Percentiles rank a stretch among this genome's conserved stretches.
Conservation (phyloP, 2,113 vertebrate species). For the Carassius carassius region DNA sequence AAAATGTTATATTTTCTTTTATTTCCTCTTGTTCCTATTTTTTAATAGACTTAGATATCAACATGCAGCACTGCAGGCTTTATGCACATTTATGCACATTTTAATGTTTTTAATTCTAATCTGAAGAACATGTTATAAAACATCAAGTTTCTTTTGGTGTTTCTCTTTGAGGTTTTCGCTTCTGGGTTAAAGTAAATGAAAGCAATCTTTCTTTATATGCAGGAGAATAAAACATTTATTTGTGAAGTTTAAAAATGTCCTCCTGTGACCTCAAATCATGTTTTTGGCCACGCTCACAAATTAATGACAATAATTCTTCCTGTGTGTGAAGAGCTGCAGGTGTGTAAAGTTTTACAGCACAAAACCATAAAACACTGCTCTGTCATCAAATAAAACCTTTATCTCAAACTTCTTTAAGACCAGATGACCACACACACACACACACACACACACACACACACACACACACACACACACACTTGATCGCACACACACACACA, state of each 20-base stretch:
- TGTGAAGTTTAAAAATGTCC: not conserved
- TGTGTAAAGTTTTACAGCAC: slow-evolving; percentile 28
- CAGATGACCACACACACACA: not conserved
- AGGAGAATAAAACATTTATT: not conserved
- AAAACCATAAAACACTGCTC: slow-evolving; percentile 32
- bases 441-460: too few relatives aligned
- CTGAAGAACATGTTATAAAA: not conserved
- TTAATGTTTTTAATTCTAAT: not conserved
- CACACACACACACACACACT: too few relatives aligned
- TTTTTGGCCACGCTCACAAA: not conserved
- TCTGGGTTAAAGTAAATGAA: not conserved
- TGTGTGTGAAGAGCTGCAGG: not conserved
- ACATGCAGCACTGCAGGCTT: not conserved
- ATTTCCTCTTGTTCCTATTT: not conserved
- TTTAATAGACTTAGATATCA: not conserved
- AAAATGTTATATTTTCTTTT: not conserved
- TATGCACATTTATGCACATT: too few relatives aligned
- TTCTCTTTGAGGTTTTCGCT: too few relatives aligned
- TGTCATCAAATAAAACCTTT: slow-evolving; percentile 42
- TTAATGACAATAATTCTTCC: not conserved
- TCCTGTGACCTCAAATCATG: not conserved
- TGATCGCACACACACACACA: too few relatives aligned
- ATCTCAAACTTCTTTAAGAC: slow-evolving; percentile 22
- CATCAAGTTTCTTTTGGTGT: not conserved
- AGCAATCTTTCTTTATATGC: not conserved